Evolutionary conservation across 2,888 invertebrate species (phyloP).

Genomic region (Cantharis flavilabris): DNA sequence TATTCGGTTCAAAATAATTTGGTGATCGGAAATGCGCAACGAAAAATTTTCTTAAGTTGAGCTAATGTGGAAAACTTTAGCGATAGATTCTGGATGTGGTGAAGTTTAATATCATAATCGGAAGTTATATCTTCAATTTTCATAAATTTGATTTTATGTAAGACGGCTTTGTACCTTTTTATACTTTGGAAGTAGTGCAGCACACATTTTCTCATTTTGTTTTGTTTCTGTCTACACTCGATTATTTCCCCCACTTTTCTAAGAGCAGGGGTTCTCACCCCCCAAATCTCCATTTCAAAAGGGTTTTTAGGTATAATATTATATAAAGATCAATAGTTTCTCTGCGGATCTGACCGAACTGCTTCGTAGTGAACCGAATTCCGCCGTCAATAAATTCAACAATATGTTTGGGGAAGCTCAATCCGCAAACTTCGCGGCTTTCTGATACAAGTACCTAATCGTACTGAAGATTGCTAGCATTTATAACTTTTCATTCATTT

Average conservation of each 20-base stretch:
- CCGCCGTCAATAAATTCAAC: constrained; percentile 48
- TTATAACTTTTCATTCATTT: not conserved
- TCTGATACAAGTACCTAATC: constrained; percentile 12
- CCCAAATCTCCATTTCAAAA: constrained; percentile 54
- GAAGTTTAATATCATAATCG: constrained; percentile 32
- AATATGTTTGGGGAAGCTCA: constrained; percentile 37
- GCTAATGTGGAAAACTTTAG: not conserved
- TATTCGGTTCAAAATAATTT: not conserved
- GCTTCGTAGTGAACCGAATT: constrained; percentile 35
- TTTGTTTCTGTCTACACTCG: constrained; percentile 47
- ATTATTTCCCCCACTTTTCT: constrained; percentile 41
- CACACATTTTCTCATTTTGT: constrained; percentile 45
- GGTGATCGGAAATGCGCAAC: not conserved
- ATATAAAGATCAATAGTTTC: constrained; percentile 48
- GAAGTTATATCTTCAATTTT: constrained; percentile 25
- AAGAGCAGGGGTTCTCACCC: constrained; percentile 39
- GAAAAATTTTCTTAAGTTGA: not conserved
- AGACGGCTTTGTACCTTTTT: constrained; percentile 26
- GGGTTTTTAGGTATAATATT: constrained; percentile 52
- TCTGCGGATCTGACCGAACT: constrained; percentile 37
- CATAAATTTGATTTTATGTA: constrained; percentile 20
- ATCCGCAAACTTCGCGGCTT: constrained; percentile 29
- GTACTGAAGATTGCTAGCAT: not conserved
- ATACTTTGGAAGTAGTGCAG: constrained; percentile 36
- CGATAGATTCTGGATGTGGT: not conserved